These are phyloP conservation scores for Amphiprion clarkii DNA, from an alignment of 2,797 vertebrate genomes.

Conservation along the genomic window DNA sequence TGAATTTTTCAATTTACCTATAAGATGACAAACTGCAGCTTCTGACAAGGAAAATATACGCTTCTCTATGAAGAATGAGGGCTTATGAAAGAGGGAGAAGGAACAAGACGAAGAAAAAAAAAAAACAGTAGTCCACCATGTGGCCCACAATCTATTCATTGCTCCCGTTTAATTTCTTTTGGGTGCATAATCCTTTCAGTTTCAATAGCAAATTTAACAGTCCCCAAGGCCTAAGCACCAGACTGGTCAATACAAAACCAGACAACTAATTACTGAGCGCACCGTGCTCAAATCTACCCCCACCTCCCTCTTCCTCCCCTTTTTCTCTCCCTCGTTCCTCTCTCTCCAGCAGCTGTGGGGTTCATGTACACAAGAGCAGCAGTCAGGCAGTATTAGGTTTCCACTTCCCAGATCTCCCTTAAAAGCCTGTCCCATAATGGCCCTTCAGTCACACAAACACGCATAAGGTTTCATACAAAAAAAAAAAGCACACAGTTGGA, in stretches of 20 bases:
- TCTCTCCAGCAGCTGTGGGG: conserved; percentile 80
- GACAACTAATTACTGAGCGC: conserved; percentile 89
- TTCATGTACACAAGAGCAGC: conserved; percentile 83
- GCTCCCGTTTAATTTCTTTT: conserved; percentile 88
- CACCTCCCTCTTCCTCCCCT: conserved; percentile 46
- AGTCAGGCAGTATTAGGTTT: conserved; percentile 85
- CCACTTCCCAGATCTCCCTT: conserved; percentile 85
- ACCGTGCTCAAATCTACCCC: conserved; percentile 67
- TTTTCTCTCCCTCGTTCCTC: conserved; percentile 28
- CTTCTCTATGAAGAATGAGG: conserved; percentile 37
- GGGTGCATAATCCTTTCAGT: conserved; percentile 87
- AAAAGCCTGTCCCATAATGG: conserved; percentile 87
- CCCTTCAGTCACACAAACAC: conserved; percentile 85
- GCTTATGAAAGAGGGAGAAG: conserved; percentile 10
- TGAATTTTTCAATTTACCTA: conserved; percentile 53
- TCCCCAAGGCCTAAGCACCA: conserved; percentile 86
- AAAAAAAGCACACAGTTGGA: conserved; percentile 63
- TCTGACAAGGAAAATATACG: conserved; percentile 51
- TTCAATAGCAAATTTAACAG: conserved; percentile 89
- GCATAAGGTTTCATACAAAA: conserved; percentile 73
- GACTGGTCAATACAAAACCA: conserved; percentile 91
- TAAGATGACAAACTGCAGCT: conserved; percentile 41
- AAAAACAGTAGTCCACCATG: conserved; percentile 68
- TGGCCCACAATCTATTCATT: conserved; percentile 86
- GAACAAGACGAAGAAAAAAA: conserved; percentile 19